Base-by-base conservation (phyloP, 2,113 vertebrate species). In the Hemicordylus capensis region DNA sequence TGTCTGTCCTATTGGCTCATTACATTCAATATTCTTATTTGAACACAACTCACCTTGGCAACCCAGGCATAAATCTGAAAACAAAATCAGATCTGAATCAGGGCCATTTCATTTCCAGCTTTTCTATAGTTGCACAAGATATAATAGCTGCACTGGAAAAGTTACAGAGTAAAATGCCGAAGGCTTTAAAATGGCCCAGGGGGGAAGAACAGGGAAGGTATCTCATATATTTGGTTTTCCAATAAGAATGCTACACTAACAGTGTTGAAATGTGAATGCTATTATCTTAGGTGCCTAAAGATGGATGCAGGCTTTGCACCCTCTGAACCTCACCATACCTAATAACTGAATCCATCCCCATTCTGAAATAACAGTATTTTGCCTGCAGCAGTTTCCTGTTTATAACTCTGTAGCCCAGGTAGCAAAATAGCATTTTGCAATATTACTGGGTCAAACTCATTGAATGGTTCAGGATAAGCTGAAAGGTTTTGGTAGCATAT, bases 331-430 rank as follows among this genome's bases (percentile, higher is more conserved):
- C 44, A 54, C 44, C 24, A 64, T 54, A 24, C n/a, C 44, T 76
- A 76, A 84, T 84, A 84, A 76, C 59, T 39, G 59, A 54, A 46
- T 76, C 73, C 39, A 84, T 39, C 4, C 58, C 4, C n/a, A 39
- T 64, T 76, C 72, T 66, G 58, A 84, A 84, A 84, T 64, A 75
- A 64, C 72, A 84, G 66, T 56, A 81, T 75, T 76, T 76, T 76
- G 72, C 82, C 82, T 76, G 72, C 24, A 84, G 82, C 82, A 84
- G 19, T 76, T 51, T 61, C 3, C 7, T 83, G 42, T 63, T 64
- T 64, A 83, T 64, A 84, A 64, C 46, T 48, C 56, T 82, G 54
- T 59, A 42, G 61, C 39, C 44, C 56, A 64, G 31, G 69, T 83
- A 76, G 59, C 72, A 84, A 63, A 84, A 54, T 6, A 76, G 15